Percentiles rank a stretch among this genome's conserved stretches.
Evolutionary conservation across 2,113 vertebrate genomes (phyloP).

Genomic region (Carassius gibelio): DNA sequence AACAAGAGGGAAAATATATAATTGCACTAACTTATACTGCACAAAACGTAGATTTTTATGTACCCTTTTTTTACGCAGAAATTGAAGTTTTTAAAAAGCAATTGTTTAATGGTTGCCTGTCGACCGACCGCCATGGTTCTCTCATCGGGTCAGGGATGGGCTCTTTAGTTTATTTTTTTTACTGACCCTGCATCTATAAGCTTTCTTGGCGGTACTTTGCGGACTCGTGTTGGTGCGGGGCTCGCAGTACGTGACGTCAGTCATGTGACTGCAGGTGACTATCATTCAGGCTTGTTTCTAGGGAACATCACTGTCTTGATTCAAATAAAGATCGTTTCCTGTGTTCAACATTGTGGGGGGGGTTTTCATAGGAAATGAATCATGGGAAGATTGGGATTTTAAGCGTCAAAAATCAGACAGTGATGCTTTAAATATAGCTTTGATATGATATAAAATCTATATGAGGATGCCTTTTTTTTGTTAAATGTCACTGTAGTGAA

Average conservation of each 20-base stretch:
- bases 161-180: constrained; percentile 27
- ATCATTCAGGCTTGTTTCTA: constrained; percentile 1
- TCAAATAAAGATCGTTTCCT: not conserved
- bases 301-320: constrained; percentile 42
- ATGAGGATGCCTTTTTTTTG: not conserved
- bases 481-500: not conserved
- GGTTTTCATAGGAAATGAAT: not conserved
- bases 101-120: constrained; percentile 33
- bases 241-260: not conserved
- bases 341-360: not conserved
- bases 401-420: not conserved
- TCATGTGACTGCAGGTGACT: constrained; percentile 10
- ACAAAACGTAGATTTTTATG: constrained; percentile 74
- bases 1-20: constrained; percentile 65
- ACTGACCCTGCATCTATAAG: constrained; percentile 56
- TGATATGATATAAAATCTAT: not conserved
- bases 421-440: constrained; percentile 34
- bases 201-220: constrained; percentile 55
- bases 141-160: constrained; percentile 65
- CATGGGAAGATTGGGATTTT: constrained; percentile 1
- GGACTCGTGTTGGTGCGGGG: constrained; percentile 8
- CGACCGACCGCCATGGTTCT: constrained; percentile 56
- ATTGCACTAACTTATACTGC: constrained; percentile 81
- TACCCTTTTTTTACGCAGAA: constrained; percentile 70
- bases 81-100: constrained; percentile 59